These are phyloP conservation scores for Belonocnema kinseyi DNA, from an alignment of 1,140 invertebrate genomes.

Conservation along the genomic window DNA sequence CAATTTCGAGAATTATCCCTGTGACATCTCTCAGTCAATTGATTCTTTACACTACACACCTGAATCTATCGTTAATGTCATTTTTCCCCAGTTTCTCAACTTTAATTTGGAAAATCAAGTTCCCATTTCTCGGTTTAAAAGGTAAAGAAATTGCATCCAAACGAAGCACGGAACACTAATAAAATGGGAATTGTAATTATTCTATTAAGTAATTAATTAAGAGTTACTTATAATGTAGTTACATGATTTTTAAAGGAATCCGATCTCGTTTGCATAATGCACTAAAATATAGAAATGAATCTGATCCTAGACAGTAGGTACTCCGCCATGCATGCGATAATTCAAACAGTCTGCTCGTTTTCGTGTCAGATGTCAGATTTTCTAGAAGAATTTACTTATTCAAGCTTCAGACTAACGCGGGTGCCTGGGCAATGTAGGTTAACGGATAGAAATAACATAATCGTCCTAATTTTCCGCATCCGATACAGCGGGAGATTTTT, in stretches of 20 bases:
- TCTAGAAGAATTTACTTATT: constrained; percentile 71
- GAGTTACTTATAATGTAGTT: constrained; percentile 2
- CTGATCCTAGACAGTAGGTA: constrained; percentile 60
- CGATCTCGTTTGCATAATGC: constrained; percentile 9
- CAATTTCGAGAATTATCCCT: no score
- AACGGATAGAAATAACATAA: constrained; percentile 69
- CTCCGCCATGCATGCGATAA: constrained; percentile 71
- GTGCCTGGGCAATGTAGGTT: constrained; percentile 66
- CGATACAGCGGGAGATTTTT: not conserved
- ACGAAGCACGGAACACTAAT: not conserved
- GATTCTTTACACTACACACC: no score
- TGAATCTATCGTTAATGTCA: no score
- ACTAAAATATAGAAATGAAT: constrained; percentile 17
- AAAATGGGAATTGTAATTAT: constrained; percentile 4
- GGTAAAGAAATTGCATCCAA: not conserved
- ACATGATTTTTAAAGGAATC: constrained; percentile 3
- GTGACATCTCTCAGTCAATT: no score
- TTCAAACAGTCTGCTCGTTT: constrained; percentile 70
- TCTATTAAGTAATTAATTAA: not conserved
- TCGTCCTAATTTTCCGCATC: constrained; percentile 64
- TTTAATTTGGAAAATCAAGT: no score
- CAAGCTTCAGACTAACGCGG: constrained; percentile 64
- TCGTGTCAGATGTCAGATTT: constrained; percentile 73
- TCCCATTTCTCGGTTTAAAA: not conserved
- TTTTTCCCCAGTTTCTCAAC: no score